Evolutionary conservation across 2,888 invertebrate species (phyloP).

Genomic region (Calameuta pallipes): DNA sequence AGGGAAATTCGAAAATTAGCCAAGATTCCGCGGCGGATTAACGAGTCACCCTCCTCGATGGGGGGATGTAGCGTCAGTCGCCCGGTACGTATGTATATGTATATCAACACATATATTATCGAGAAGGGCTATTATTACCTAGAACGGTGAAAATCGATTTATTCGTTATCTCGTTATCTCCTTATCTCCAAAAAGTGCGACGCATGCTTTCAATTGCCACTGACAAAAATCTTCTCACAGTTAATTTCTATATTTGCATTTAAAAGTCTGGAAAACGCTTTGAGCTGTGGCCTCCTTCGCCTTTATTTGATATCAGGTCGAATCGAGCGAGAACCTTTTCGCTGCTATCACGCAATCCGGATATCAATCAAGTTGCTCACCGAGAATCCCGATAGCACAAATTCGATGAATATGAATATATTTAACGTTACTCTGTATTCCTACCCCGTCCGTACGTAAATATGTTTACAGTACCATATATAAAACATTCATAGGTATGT

Average conservation of each 20-base stretch:
- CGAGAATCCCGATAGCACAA: slow-evolving; percentile 35
- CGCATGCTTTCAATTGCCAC: not conserved
- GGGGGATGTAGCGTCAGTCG: too few species aligned
- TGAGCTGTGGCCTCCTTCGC: not conserved
- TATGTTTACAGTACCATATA: too few species aligned
- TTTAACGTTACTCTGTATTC: slow-evolving; percentile 17
- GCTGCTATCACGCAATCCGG: slow-evolving; percentile 54
- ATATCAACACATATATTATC: too few species aligned
- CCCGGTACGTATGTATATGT: too few species aligned
- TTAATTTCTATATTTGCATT: slow-evolving; percentile 48
- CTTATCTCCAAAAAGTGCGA: too few species aligned
- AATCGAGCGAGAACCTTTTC: slow-evolving; percentile 41
- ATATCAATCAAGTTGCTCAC: slow-evolving; percentile 55
- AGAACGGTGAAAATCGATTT: too few species aligned
- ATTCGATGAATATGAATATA: slow-evolving; percentile 42
- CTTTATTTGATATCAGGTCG: not conserved
- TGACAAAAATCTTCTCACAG: slow-evolving; percentile 40
- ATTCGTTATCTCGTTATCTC: too few species aligned
- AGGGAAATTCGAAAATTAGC: slow-evolving; percentile 55
- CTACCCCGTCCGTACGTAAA: too few species aligned
- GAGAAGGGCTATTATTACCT: too few species aligned
- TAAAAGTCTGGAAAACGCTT: slow-evolving; percentile 36
- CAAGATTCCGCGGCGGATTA: slow-evolving; percentile 25
- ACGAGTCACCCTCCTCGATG: not conserved
- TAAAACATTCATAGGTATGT: too few species aligned